These are phyloP conservation scores for Diadumene lineata DNA, from an alignment of 92 coral and sea anemone genomes.

Conservation along the genomic window DNA sequence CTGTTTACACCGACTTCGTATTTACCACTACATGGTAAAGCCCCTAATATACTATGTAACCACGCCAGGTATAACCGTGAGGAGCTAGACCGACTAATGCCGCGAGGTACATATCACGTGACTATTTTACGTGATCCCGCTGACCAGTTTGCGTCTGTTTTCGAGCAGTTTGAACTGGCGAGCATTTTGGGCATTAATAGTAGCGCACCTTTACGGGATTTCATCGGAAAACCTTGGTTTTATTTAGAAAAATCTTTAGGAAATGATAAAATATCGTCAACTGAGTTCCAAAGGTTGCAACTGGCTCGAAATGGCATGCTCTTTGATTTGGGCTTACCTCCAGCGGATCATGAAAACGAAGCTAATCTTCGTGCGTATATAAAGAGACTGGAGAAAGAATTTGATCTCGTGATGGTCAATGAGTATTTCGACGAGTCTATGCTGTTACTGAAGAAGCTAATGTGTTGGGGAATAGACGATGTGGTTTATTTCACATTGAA, in stretches of 20 bases:
- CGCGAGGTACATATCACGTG: conserved; percentile 37
- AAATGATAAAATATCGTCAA: conserved; percentile 27
- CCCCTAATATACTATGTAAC: conserved; percentile 51
- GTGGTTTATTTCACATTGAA: conserved; percentile 38
- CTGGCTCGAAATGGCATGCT: conserved; percentile 56
- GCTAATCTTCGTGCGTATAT: conserved; percentile 18
- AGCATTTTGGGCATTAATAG: conserved; percentile 32
- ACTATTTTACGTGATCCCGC: conserved; percentile 63
- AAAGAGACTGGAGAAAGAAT: conserved; percentile 30
- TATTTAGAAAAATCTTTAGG: conserved; percentile 41
- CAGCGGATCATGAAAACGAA: conserved; percentile 15
- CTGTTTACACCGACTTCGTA: conserved; percentile 20
- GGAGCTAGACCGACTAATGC: conserved; percentile 43
- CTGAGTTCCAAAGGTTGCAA: conserved; percentile 46
- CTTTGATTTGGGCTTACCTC: conserved; percentile 45
- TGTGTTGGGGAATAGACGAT: conserved; percentile 54
- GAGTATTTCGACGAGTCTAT: conserved; percentile 53
- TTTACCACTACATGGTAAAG: conserved; percentile 23
- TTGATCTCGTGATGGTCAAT: conserved; percentile 49
- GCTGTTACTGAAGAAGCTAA: conserved; percentile 38
- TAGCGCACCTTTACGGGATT: conserved; percentile 22
- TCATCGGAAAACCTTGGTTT: conserved; percentile 45
- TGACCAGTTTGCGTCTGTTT: conserved; percentile 54
- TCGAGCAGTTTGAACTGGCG: conserved; percentile 28
- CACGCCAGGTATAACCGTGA: conserved; percentile 55